Percentiles rank a stretch among this genome's conserved stretches.
Conservation (phyloP, 2,888 invertebrate species). For the Andrena fulva region DNA sequence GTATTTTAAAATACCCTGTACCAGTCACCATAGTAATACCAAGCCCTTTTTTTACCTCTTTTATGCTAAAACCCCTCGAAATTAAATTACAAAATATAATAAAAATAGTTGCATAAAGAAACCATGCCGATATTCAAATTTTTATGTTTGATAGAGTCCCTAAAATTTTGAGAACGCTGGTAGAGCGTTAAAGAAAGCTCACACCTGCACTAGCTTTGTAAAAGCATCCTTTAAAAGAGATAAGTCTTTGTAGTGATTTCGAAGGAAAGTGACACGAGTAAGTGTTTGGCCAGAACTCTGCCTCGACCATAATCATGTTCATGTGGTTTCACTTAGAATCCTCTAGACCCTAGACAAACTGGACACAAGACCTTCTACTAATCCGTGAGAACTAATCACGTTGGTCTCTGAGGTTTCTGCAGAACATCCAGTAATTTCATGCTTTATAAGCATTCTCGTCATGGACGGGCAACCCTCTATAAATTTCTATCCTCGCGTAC, state of each 20-base stretch:
- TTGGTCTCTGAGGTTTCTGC: constrained; percentile 38
- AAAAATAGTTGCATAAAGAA: too few relatives aligned
- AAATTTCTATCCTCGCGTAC: neutral
- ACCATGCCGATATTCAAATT: too few relatives aligned
- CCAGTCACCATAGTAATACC: too few relatives aligned
- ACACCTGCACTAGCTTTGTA: too few relatives aligned
- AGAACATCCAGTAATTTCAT: constrained; percentile 41
- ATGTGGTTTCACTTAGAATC: constrained; percentile 39
- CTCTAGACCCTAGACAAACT: constrained; percentile 13
- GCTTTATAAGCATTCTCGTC: neutral
- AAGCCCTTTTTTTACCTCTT: too few relatives aligned
- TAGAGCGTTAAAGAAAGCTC: too few relatives aligned
- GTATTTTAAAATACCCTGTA: too few relatives aligned
- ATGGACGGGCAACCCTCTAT: too few relatives aligned
- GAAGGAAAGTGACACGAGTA: neutral
- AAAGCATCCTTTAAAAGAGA: neutral
- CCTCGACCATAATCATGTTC: constrained; percentile 23
- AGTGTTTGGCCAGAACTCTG: constrained; percentile 11
- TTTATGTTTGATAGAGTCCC: too few relatives aligned
- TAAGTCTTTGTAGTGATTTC: constrained; percentile 9
- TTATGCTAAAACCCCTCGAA: too few relatives aligned
- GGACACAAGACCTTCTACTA: constrained; percentile 40
- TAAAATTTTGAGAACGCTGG: too few relatives aligned
- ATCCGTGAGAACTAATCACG: constrained; percentile 50
- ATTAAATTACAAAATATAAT: too few relatives aligned